Conservation (phyloP, 2,888 invertebrate genomes). For the Plutella xylostella region DNA sequence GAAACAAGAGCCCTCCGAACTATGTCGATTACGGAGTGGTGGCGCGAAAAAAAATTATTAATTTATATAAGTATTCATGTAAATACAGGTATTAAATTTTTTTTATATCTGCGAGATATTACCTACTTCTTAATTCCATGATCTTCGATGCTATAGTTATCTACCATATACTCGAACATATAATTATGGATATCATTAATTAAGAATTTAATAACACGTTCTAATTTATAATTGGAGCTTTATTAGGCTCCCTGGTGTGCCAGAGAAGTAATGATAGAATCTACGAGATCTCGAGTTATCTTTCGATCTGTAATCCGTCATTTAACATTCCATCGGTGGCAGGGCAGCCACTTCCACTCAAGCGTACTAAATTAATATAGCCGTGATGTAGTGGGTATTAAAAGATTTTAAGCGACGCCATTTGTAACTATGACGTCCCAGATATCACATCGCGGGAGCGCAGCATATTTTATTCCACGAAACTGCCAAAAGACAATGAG, state of each 20-base stretch:
- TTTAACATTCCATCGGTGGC: slow-evolving; percentile 65
- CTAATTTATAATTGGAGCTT: too few species aligned
- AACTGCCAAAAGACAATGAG: slow-evolving; percentile 70
- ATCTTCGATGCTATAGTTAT: too few species aligned
- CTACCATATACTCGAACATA: too few species aligned
- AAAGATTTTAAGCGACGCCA: slow-evolving; percentile 69
- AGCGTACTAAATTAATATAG: slow-evolving; percentile 67
- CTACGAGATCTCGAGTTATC: slow-evolving; percentile 51
- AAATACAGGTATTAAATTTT: too few species aligned
- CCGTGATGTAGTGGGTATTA: slow-evolving; percentile 66
- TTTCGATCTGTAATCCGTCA: slow-evolving; percentile 67
- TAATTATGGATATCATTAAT: too few species aligned
- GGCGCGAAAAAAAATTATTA: too few species aligned
- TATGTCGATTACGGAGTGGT: too few species aligned
- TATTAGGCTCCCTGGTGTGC: slow-evolving; percentile 12
- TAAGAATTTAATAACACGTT: too few species aligned
- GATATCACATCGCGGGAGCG: slow-evolving; percentile 61
- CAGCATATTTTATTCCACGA: slow-evolving; percentile 66
- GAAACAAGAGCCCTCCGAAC: too few species aligned
- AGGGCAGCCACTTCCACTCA: slow-evolving; percentile 52
- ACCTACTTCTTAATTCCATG: too few species aligned
- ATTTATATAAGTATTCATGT: too few species aligned
- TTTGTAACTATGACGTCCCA: slow-evolving; percentile 65
- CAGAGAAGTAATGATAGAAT: slow-evolving; percentile 40
- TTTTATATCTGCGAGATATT: too few species aligned